Evolutionary conservation across 2,888 invertebrate species (phyloP), one percentile per base, ranked within the genome.

Genomic region (Macaria notata): DNA sequence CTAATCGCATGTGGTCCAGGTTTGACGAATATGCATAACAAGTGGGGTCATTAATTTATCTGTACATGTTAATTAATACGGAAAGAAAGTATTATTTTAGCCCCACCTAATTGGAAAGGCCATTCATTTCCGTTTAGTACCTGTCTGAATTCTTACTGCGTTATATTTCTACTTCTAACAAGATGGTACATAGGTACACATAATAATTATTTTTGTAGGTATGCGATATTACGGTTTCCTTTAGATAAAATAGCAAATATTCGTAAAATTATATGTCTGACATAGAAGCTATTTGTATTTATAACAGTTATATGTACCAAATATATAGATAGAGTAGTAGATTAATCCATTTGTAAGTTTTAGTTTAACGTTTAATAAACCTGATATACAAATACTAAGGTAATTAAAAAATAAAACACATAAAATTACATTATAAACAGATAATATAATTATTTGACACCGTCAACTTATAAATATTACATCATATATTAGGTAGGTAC

Each of bases 401-500:
- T 36, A 3, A 19, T 1, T 19, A 19, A 19, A 19, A 51, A 87
- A 83, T 81, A 77, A 86, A 87, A 87, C 73, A 67, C 66, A 56
- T 3, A 30, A 1, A 19, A 9, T 59, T 69, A 73, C 74, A 73
- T 77, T 85, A 86, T 80, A 87, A 88, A 89, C 86, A 84, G 86
- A 84, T 83, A 64, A 81, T 88, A 87, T 86, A 83, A 81, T 86
- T 84, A 86, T 82, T 88, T 86, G 88, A 90, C 88, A 88, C 84
- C 72, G 88, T 88, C 89, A 89, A 88, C 80, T 86, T 85, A 84
- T 79, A 84, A 75, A 75, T 77, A 76, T 68, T 72, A 74, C 69
- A 74, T 69, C 69, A 54, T 59, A 75, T 72, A 44, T 68, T 72
- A 75, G 72, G 64, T 77, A 80, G 77, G 75, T 85, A 86, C 80